Evolutionary conservation across 2,797 vertebrate genomes (phyloP).

Genomic region (Rallus crepitans): DNA sequence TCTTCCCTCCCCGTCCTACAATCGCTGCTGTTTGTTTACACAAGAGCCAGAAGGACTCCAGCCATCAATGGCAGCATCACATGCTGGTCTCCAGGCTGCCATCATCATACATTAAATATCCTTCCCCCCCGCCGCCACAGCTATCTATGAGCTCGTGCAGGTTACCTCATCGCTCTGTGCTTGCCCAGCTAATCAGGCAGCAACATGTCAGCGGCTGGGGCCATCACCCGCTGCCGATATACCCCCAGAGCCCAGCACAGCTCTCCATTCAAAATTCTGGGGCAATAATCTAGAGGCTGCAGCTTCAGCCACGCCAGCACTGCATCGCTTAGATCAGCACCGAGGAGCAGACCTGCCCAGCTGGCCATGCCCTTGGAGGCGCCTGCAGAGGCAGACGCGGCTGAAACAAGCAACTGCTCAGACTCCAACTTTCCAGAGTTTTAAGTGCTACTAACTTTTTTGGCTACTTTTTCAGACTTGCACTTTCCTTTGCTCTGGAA

Average conservation of each 20-base stretch:
- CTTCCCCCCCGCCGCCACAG: fast-evolving
- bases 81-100: not conserved
- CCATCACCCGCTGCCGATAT: fast-evolving
- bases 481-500: not conserved
- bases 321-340: fast-evolving
- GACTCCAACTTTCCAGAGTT: not conserved
- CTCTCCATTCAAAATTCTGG: not conserved
- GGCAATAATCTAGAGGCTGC: not conserved
- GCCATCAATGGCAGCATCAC: fast-evolving
- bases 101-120: not conserved
- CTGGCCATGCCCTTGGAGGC: not conserved
- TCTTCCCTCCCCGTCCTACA: not conserved
- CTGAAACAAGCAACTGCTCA: not conserved
- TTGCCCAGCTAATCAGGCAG: not conserved
- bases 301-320: not conserved
- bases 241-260: not conserved
- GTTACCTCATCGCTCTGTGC: not conserved
- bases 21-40: not conserved
- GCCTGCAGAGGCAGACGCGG: not conserved
- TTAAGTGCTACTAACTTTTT: not conserved
- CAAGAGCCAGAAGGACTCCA: not conserved
- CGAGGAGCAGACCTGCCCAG: not conserved
- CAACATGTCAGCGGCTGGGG: fast-evolving
- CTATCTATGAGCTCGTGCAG: not conserved
- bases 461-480: not conserved